These are phyloP conservation scores for Trematomus loennbergii DNA, from an alignment of 2,113 vertebrate species.

Conservation along the genomic window DNA sequence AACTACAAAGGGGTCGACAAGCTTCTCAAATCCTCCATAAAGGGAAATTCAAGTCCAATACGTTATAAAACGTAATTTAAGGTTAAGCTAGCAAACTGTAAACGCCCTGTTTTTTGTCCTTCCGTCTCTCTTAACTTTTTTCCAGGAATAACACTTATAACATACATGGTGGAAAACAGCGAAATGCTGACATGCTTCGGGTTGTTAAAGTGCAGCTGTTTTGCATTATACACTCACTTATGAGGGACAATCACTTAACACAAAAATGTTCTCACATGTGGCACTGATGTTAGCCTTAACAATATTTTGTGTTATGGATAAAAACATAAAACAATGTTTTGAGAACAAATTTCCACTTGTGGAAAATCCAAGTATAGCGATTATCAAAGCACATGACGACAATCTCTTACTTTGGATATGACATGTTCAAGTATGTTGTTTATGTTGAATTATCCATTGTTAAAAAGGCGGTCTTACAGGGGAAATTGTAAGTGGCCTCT, in stretches of 20 bases:
- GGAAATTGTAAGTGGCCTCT: background rate
- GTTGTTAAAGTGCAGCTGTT: constrained; percentile 60
- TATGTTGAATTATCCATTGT: background rate
- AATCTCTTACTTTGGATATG: background rate
- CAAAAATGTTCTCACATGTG: constrained; percentile 21
- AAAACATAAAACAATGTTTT: constrained; percentile 73
- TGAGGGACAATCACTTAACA: constrained; percentile 50
- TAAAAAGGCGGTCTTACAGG: background rate
- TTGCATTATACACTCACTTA: constrained; percentile 61
- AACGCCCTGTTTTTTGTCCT: background rate
- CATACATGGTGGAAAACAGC: background rate
- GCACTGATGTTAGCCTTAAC: constrained; percentile 54
- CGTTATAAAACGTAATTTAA: constrained; percentile 27
- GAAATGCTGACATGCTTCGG: constrained; percentile 55
- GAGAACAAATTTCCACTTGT: constrained; percentile 63
- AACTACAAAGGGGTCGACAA: constrained; percentile 37
- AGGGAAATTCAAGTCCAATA: constrained; percentile 11
- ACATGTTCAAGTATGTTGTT: background rate
- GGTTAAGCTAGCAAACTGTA: constrained; percentile 17
- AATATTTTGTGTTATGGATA: constrained; percentile 77
- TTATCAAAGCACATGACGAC: constrained; percentile 17
- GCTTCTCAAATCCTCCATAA: constrained; percentile 23
- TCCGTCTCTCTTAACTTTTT: background rate
- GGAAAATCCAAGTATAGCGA: constrained; percentile 37
- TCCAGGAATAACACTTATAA: background rate